These are phyloP conservation scores for Tragelaphus buxtoni DNA, from an alignment of 2,113 vertebrate species.

Conservation along the genomic window DNA sequence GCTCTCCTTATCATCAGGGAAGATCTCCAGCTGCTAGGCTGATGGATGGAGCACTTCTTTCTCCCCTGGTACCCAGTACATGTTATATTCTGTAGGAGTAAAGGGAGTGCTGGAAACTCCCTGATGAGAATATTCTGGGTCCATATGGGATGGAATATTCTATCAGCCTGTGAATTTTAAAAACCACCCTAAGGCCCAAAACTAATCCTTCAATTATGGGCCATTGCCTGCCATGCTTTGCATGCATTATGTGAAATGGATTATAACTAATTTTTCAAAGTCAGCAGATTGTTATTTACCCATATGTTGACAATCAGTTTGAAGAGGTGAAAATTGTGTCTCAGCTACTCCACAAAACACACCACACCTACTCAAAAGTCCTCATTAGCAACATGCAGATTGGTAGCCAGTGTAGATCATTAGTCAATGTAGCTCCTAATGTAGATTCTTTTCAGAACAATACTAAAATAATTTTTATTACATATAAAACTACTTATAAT, in stretches of 20 bases:
- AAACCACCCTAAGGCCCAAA: constrained; percentile 59
- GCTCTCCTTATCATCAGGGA: not conserved
- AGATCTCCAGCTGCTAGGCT: not conserved
- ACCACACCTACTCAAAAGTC: not conserved
- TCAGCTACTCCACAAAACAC: constrained; percentile 21
- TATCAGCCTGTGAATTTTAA: constrained; percentile 65
- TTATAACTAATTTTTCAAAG: constrained; percentile 73
- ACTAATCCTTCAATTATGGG: constrained; percentile 66
- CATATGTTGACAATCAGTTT: constrained; percentile 64
- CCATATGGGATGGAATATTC: constrained; percentile 62
- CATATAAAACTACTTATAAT: not conserved
- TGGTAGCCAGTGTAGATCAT: not conserved
- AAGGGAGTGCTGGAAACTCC: constrained; percentile 31
- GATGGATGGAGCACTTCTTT: not conserved
- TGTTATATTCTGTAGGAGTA: constrained; percentile 9
- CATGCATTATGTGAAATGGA: constrained; percentile 53
- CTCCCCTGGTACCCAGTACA: not conserved
- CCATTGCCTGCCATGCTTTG: constrained; percentile 52
- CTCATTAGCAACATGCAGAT: not conserved
- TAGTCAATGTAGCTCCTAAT: not conserved
- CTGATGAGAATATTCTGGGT: constrained; percentile 46
- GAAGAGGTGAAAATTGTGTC: constrained; percentile 37
- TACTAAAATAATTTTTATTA: not conserved
- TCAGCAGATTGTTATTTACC: constrained; percentile 73
- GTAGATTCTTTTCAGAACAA: constrained; percentile 10